Evolutionary conservation across 1,140 invertebrate genomes (phyloP).

Genomic region (Carcinoscorpius rotundicauda): DNA sequence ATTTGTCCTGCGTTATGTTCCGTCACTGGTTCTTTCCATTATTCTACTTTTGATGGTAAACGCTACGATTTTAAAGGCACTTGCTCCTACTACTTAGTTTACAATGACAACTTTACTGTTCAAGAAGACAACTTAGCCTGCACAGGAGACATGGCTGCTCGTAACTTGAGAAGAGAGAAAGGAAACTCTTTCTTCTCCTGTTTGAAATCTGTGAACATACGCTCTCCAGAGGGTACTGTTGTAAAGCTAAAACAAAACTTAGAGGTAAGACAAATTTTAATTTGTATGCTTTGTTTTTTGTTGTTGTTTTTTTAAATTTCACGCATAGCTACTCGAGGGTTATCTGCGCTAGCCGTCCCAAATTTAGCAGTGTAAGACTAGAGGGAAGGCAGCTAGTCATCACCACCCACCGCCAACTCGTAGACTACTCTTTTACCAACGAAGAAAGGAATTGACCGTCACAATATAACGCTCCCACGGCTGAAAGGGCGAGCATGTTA

Average conservation of each 20-base stretch:
- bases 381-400: too few species aligned
- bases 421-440: too few species aligned
- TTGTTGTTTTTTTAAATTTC: too few species aligned
- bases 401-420: too few species aligned
- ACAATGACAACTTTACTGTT: constrained; percentile 45
- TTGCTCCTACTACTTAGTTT: constrained; percentile 49
- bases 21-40: constrained; percentile 75
- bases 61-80: constrained; percentile 77
- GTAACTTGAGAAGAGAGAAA: too few species aligned
- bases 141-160: constrained; percentile 46
- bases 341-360: too few species aligned
- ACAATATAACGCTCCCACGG: too few species aligned
- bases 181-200: constrained; percentile 41
- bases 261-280: constrained; percentile 35
- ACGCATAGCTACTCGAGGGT: too few species aligned
- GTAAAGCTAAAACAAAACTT: constrained; percentile 60
- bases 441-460: too few species aligned
- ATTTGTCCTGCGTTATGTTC: constrained; percentile 60
- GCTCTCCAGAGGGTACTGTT: constrained; percentile 32
- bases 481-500: too few species aligned
- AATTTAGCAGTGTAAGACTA: too few species aligned
- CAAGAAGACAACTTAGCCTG: constrained; percentile 71
- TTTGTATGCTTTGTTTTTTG: constrained; percentile 28
- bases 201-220: constrained; percentile 61
- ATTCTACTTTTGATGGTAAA: constrained; percentile 74